Base-by-base conservation (phyloP, 2,113 vertebrate species). In the Archilochus colubris region DNA sequence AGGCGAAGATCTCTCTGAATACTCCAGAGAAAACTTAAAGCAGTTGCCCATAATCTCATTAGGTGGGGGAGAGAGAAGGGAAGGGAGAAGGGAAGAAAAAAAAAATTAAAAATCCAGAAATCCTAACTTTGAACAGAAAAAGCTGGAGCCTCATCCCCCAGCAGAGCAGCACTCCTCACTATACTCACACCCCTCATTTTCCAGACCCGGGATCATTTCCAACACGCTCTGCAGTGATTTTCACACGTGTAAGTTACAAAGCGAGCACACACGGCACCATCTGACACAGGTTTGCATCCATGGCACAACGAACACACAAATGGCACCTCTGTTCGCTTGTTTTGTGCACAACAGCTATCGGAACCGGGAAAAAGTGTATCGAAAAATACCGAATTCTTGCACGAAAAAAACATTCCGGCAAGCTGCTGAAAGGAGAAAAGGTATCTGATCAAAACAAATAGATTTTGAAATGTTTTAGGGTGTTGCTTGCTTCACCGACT, bases 261-360 rank as follows among this genome's bases (percentile, higher is more conserved):
- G 50, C 70, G 40, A 73, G 25, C 4, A 67, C 27, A 82, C 25
- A 53, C 50, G 38, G 58, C 4, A 12, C 2, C 13, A 70, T 8
- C 87, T 67, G 74, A 66, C 63, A 14, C 54, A 77, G 31, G 48
- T 14, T 16, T n/a, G 18, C 7, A 40, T 2, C 15, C 84, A 43
- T 1, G 31, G 24, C 59, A 69, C 64, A 51, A 19, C 74, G 11
- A 0, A 12, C n/a, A 43, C 69, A 14, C 64, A 21, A 55, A 59
- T 1, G 13, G 59, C 67, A 50, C 43, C 54, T 25, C 61, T 11
- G 30, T 5, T 33, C 1, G n/a, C 55, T 50, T 27, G 1, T 1
- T 30, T 2, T 4, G 23, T n/a, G 1, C 30, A 1, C 28, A 28
- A 18, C 28, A 9, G 53, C 43, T 4, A 31, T 2, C 10, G 2